These are phyloP conservation scores for Trichonephila clavata DNA, from an alignment of 1,140 invertebrate genomes.

Conservation along the genomic window DNA sequence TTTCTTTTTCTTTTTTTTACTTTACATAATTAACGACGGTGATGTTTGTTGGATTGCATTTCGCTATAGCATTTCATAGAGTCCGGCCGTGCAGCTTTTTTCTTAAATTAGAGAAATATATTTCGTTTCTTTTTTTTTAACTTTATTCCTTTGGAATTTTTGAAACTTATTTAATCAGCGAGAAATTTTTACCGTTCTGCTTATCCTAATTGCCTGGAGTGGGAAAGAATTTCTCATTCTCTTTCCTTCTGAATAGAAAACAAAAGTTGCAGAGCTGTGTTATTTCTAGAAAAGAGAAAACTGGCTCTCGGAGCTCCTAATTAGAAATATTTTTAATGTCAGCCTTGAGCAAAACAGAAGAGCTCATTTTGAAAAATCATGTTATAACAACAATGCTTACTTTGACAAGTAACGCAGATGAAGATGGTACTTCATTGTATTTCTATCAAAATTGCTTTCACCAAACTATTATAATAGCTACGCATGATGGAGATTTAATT, in stretches of 20 bases:
- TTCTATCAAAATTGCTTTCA: too few species aligned
- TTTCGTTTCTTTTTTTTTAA: not conserved
- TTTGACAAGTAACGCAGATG: too few species aligned
- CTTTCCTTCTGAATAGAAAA: not conserved
- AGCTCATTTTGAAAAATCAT: not conserved
- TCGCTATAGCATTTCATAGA: not conserved
- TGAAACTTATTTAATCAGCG: not conserved
- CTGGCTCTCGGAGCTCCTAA: not conserved
- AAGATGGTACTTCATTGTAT: too few species aligned
- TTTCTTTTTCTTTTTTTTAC: not conserved
- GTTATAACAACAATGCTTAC: not conserved
- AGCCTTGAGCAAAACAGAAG: not conserved
- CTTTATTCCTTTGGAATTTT: not conserved
- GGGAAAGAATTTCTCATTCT: not conserved
- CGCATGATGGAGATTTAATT: too few species aligned
- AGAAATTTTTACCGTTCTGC: not conserved
- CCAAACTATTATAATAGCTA: too few species aligned
- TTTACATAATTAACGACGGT: not conserved
- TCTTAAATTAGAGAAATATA: not conserved
- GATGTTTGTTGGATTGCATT: constrained; percentile 1
- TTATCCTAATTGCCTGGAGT: not conserved
- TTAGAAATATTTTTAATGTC: constrained; percentile 3
- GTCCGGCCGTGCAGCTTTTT: not conserved
- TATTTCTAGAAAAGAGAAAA: not conserved
- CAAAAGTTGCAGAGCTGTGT: not conserved